A percentile compares a stretch with the other conserved stretches of the same genome.
Evolutionary conservation across 2,888 invertebrate species (phyloP).

Genomic region (Yponomeuta plumbellus): DNA sequence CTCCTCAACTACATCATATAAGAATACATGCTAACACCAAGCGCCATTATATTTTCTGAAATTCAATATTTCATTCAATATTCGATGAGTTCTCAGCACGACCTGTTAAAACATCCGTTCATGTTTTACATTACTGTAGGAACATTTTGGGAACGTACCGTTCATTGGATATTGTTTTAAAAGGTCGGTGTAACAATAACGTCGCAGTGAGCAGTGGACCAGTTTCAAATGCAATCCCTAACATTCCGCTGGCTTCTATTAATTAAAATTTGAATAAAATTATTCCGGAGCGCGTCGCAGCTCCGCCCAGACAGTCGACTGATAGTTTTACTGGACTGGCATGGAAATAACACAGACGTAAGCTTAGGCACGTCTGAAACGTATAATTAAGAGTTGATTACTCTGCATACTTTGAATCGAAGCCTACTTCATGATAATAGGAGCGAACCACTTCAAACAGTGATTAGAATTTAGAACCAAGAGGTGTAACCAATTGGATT

Average conservation of each 20-base stretch:
- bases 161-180: no score
- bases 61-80: no score
- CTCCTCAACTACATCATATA: no score
- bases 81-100: no score
- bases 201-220: not conserved
- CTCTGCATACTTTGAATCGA: slow-evolving; percentile 32
- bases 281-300: not conserved
- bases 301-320: slow-evolving; percentile 17
- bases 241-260: not conserved
- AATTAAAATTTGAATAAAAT: slow-evolving; percentile 4
- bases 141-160: no score
- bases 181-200: not conserved
- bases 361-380: slow-evolving; percentile 23
- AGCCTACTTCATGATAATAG: slow-evolving; percentile 35
- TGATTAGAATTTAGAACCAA: slow-evolving; percentile 27
- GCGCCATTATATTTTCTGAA: no score
- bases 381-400: slow-evolving; percentile 41
- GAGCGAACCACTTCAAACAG: slow-evolving; percentile 27
- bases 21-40: no score
- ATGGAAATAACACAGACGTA: slow-evolving; percentile 21
- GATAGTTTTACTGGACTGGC: slow-evolving; percentile 30
- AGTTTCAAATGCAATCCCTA: not conserved
- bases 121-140: no score
- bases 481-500: slow-evolving; percentile 29
- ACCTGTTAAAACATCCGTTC: no score